Evolutionary conservation across 2,888 invertebrate genomes (phyloP).

Genomic region (Caenorhabditis afra): DNA sequence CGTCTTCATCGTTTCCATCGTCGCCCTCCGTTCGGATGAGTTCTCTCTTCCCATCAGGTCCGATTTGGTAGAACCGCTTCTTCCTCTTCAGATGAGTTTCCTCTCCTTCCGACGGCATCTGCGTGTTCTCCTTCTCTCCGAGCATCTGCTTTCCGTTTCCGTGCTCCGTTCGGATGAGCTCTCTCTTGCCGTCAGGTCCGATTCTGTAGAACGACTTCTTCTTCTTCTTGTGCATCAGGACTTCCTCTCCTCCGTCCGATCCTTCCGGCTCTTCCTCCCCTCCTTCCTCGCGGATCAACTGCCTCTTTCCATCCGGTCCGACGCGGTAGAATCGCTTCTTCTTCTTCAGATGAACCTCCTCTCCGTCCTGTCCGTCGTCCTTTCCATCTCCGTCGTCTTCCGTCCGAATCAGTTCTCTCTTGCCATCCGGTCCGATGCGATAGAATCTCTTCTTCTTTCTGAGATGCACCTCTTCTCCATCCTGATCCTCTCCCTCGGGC

Average conservation of each 20-base stretch:
- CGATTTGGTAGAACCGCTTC: conserved; percentile 23
- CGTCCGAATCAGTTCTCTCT: conserved; percentile 4
- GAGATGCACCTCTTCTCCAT: background rate
- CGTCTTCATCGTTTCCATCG: conserved; percentile 1
- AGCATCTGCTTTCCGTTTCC: conserved; percentile 5
- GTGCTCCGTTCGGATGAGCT: background rate
- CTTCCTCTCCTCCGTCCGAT: no score
- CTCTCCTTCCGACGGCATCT: no score
- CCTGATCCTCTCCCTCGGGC: background rate
- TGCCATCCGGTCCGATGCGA: conserved; percentile 17
- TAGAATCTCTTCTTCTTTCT: conserved; percentile 14
- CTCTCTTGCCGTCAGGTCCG: conserved; percentile 18
- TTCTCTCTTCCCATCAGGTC: conserved; percentile 17
- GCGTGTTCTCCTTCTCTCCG: background rate
- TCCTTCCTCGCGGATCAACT: background rate
- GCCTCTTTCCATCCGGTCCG: conserved; percentile 10
- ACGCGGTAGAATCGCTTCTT: conserved; percentile 15
- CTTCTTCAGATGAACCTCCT: conserved; percentile 16
- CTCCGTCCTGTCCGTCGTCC: conserved; percentile 14
- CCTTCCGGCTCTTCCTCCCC: background rate
- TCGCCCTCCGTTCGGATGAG: background rate
- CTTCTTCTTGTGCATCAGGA: conserved; percentile 8
- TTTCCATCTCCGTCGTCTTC: background rate
- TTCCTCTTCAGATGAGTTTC: conserved; percentile 11
- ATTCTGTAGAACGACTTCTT: conserved; percentile 25